These are phyloP conservation scores for Drosophila affinis DNA, from an alignment of 2,888 invertebrate genomes.

Conservation along the genomic window DNA sequence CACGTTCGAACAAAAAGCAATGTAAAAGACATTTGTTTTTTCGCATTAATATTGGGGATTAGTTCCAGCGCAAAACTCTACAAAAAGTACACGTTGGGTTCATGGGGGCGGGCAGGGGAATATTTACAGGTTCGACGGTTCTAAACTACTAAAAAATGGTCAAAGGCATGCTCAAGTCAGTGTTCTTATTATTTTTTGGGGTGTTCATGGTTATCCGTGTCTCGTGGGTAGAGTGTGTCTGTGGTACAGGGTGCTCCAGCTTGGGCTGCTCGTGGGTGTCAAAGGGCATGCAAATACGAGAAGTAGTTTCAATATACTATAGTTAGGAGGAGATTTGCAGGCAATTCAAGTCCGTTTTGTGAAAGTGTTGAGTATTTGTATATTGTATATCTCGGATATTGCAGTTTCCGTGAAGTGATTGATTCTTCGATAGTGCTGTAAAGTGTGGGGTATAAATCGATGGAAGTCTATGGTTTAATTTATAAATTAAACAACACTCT, in stretches of 20 bases:
- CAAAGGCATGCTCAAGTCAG: slow-evolving; percentile 26
- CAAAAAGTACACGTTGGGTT: slow-evolving; percentile 20
- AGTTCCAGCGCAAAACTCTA: slow-evolving; percentile 29
- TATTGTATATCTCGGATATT: neutral
- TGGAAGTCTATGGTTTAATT: neutral
- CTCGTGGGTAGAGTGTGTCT: slow-evolving; percentile 20
- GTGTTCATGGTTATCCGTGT: neutral
- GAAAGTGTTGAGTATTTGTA: neutral
- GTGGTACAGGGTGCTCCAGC: slow-evolving; percentile 34
- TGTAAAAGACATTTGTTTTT: slow-evolving; percentile 34
- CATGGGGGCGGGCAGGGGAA: neutral
- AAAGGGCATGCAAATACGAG: slow-evolving; percentile 20
- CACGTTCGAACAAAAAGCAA: slow-evolving; percentile 34
- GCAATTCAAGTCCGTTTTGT: slow-evolving; percentile 2
- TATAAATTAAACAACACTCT: too few species aligned
- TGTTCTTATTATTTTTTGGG: neutral
- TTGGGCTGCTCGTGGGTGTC: slow-evolving; percentile 29
- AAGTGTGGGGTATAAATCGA: neutral
- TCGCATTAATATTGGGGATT: slow-evolving; percentile 37
- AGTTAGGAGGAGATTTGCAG: neutral
- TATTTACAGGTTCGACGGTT: slow-evolving; percentile 26
- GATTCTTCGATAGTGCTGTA: neutral
- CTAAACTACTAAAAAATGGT: slow-evolving; percentile 28
- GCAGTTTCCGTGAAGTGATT: neutral
- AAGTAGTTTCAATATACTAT: neutral